Base-by-base conservation (phyloP, 2,113 vertebrate genomes). In the Atherinomorus stipes region DNA sequence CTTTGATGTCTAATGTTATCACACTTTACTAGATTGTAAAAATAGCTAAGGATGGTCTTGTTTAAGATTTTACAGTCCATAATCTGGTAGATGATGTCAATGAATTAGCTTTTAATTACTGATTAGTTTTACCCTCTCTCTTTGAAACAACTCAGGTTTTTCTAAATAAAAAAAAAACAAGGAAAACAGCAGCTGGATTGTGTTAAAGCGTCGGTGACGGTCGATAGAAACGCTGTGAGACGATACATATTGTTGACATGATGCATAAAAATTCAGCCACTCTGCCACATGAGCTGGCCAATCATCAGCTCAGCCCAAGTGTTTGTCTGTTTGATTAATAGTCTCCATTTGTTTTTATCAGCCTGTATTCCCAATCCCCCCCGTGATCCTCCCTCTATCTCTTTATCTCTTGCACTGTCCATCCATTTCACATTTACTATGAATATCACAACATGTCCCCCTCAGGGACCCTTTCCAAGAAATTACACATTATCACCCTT, bases 401-500 rank as follows among this genome's bases (percentile, higher is more conserved):
- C 49, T 52, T 15, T 53, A 66, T 34, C 23, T 60, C 53, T 64
- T 47, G 23, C 23, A 2, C 79, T 69, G 80, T 86, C 88, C 75
- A 72, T 86, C 81, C 47, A 80, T 86, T 90, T 90, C 85, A 85
- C 84, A 89, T 91, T 89, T 84, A 77, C 81, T 66, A 61, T 86
- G 77, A 88, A 83, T 80, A 86, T 86, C 83, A 77, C 79, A 83
- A 58, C 85, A 71, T 75, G 70, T 11, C 9, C 75, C 81, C 87
- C 84, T 10, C 25, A 71, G 88, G 89, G 77, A n/a, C 57, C 75
- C 59, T 78, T 86, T 82, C 64, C 60, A 65, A 79, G 70, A 88
- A 85, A 91, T 91, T 85, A 88, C 87, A 88, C 81, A 89, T 90
- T 85, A 90, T 77, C 89, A 90, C 84, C 88, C 76, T 80, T 83